A percentile compares a stretch with the other conserved stretches of the same genome.
These are phyloP conservation scores for Hecatera dysodea DNA, from an alignment of 2,888 invertebrate species.

Conservation along the genomic window DNA sequence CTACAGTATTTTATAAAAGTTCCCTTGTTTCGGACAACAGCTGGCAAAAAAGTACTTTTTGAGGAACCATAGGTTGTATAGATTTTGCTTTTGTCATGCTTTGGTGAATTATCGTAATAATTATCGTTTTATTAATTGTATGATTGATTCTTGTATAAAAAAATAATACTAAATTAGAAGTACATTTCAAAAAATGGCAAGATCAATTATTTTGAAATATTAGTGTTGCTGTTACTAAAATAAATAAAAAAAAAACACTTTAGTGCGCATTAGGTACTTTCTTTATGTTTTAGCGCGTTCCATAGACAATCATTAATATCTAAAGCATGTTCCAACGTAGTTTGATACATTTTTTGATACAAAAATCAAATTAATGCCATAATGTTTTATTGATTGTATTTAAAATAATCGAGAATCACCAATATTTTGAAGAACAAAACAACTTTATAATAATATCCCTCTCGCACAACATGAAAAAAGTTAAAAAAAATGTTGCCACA, in stretches of 20 bases:
- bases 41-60: background rate
- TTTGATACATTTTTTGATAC: no score
- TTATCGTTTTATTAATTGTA: background rate
- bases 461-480: slow-evolving; percentile 11
- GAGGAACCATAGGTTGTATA: no score
- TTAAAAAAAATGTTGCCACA: slow-evolving; percentile 37
- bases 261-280: background rate
- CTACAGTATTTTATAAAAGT: background rate
- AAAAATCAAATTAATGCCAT: background rate
- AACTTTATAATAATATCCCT: background rate
- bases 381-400: background rate
- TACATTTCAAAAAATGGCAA: slow-evolving; percentile 26
- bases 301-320: background rate
- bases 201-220: background rate
- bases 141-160: background rate
- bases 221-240: slow-evolving; percentile 16
- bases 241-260: background rate
- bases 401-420: background rate
- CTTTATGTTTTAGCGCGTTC: slow-evolving; percentile 24
- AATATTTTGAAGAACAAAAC: background rate
- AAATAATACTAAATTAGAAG: slow-evolving; percentile 13
- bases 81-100: background rate
- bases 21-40: background rate
- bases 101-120: background rate
- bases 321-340: slow-evolving; percentile 3